Conservation (phyloP, 2,888 invertebrate species). For the Tupiocoris notatus region DNA sequence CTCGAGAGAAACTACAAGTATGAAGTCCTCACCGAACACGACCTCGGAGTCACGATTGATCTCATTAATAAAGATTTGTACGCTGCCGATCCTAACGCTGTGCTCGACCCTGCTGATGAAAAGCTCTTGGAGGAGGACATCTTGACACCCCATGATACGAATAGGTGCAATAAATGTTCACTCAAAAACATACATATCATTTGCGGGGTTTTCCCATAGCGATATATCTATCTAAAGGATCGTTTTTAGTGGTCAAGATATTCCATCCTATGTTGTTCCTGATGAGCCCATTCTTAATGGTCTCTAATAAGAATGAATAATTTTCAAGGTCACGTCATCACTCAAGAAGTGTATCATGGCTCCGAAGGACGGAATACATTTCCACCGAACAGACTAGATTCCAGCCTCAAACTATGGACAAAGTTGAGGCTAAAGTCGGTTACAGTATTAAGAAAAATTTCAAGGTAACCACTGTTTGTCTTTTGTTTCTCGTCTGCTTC, state of each 20-base stretch:
- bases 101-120: conserved; percentile 88
- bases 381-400: conserved; percentile 98
- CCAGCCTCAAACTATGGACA: conserved; percentile 93
- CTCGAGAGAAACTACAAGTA: conserved; percentile 92
- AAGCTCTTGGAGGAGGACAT: conserved; percentile 94
- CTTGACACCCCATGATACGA: conserved; percentile 80
- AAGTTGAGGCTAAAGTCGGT: conserved; percentile 98
- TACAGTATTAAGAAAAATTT: conserved; percentile 94
- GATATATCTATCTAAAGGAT: no score
- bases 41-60: conserved; percentile 95
- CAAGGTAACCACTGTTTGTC: no score
- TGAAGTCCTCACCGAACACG: conserved; percentile 95
- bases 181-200: no score
- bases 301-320: no score
- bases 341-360: conserved; percentile 95
- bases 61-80: conserved; percentile 94
- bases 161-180: no score
- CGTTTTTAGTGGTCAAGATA: no score
- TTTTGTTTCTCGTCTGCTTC: no score
- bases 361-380: conserved; percentile 97
- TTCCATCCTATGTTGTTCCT: no score
- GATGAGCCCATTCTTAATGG: no score
- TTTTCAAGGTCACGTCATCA: conserved; percentile 78
- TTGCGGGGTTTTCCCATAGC: no score
- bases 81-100: conserved; percentile 72